Evolutionary conservation across 2,888 invertebrate species (phyloP).

Genomic region (Drosophila merina): DNA sequence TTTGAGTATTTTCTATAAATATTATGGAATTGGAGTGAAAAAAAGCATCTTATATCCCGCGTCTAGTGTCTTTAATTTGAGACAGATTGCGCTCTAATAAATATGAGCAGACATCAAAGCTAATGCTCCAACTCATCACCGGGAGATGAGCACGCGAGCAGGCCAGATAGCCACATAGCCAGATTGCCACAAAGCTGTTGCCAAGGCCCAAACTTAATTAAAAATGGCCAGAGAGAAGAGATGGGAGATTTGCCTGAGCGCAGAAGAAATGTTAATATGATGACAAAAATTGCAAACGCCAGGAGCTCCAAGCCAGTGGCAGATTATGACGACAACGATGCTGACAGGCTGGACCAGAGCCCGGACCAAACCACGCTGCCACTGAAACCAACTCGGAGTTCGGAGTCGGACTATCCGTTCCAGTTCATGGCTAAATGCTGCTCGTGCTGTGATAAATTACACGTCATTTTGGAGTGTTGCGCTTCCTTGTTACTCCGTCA

Average conservation of each 20-base stretch:
- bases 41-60: not conserved
- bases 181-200: conserved; percentile 28
- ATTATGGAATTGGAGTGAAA: not conserved
- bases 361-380: conserved; percentile 4
- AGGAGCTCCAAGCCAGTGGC: conserved; percentile 49
- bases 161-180: conserved; percentile 30
- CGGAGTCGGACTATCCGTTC: conserved; percentile 45
- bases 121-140: conserved; percentile 82
- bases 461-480: conserved; percentile 81
- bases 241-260: conserved; percentile 67
- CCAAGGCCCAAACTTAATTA: conserved; percentile 79
- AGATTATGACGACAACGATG: conserved; percentile 48
- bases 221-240: conserved; percentile 66
- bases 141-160: conserved; percentile 71
- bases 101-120: conserved; percentile 80
- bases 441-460: conserved; percentile 81
- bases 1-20: not conserved
- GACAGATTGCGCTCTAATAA: conserved; percentile 81
- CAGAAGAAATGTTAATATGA: conserved; percentile 62
- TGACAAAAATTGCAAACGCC: conserved; percentile 32
- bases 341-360: conserved; percentile 37
- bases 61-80: conserved; percentile 59
- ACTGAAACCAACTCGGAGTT: conserved; percentile 22
- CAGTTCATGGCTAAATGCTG: conserved; percentile 80
- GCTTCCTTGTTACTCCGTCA: conserved; percentile 82